Evolutionary conservation across 2,113 vertebrate species (phyloP).

Genomic region (Malaclemys terrapin): DNA sequence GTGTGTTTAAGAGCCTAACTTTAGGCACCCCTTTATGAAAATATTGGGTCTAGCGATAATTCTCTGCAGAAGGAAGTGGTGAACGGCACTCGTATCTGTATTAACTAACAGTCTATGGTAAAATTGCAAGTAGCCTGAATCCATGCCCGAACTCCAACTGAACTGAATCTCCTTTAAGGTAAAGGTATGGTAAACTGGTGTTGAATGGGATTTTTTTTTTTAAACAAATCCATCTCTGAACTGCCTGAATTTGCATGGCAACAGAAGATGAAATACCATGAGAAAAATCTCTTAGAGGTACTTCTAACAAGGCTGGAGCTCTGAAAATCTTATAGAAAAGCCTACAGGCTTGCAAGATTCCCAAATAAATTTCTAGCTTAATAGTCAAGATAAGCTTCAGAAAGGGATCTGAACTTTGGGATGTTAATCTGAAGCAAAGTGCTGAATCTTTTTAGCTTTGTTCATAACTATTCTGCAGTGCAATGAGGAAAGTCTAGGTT

Average conservation of each 20-base stretch:
- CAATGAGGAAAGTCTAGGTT: neutral
- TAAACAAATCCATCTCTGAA: neutral
- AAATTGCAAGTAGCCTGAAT: too few species aligned
- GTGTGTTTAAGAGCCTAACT: neutral
- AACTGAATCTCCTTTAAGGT: rapidly evolving
- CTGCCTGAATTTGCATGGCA: neutral
- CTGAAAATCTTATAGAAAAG: neutral
- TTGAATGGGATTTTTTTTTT: neutral
- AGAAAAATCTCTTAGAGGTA: neutral
- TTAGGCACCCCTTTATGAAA: neutral
- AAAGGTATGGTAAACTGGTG: neutral
- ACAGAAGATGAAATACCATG: neutral
- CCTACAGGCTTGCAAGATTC: neutral
- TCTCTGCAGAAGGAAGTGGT: too few species aligned
- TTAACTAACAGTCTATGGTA: too few species aligned
- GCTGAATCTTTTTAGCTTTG: neutral
- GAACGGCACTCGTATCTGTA: too few species aligned
- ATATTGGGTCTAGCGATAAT: too few species aligned
- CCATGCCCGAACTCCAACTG: neutral
- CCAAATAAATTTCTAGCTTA: neutral
- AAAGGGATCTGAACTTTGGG: neutral
- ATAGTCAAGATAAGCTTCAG: neutral
- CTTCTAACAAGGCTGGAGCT: neutral
- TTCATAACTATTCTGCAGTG: neutral
- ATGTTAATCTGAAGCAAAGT: neutral